phyloP scores from a whole-genome alignment of 2,113 vertebrate species.

The Centrocercus urophasianus region DNA sequence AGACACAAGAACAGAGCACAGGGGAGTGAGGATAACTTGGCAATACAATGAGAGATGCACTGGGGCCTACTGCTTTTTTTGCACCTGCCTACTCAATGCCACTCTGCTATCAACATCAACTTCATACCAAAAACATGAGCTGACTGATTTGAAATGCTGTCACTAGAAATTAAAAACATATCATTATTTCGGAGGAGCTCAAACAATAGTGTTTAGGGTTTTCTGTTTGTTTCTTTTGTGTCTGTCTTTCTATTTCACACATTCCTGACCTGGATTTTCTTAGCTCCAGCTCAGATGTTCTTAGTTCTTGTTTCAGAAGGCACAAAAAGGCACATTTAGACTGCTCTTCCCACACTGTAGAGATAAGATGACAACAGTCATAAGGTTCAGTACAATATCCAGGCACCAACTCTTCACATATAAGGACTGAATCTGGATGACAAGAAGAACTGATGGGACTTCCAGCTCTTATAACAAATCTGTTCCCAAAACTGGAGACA shows the following conservation, averaged over 20 bases:
- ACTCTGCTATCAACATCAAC: background rate
- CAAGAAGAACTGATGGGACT: background rate
- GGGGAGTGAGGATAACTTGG: background rate
- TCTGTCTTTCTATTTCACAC: background rate
- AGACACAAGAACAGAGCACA: background rate
- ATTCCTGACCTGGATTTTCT: background rate
- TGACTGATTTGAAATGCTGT: background rate
- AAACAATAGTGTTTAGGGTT: accelerated
- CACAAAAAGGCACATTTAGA: background rate
- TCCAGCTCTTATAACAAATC: background rate
- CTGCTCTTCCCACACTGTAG: background rate
- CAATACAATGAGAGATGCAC: background rate
- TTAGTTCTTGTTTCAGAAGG: background rate
- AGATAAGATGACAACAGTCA: background rate
- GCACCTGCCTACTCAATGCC: background rate
- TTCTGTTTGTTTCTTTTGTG: background rate
- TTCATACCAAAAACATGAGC: background rate
- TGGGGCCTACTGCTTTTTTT: background rate
- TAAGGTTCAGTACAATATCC: background rate
- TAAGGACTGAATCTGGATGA: background rate
- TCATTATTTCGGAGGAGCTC: background rate
- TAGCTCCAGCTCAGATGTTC: background rate
- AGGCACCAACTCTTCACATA: accelerated
- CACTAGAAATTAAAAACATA: background rate
- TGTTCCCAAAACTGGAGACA: background rate